phyloP scores from a whole-genome alignment of 2,113 vertebrate species.

The Lipotes vexillifer region DNA sequence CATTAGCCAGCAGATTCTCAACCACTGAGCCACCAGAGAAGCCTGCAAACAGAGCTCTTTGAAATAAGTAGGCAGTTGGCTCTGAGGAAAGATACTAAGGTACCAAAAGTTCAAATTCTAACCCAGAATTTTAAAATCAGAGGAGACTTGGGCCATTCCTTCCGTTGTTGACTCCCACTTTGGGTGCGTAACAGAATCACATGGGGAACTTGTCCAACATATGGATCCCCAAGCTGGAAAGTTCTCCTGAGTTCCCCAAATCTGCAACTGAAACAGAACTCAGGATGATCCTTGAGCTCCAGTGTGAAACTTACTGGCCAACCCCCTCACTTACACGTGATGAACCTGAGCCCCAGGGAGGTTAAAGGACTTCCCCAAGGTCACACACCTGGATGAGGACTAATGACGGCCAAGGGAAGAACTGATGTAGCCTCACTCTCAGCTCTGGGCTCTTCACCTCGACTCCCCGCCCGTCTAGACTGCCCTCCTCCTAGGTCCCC shows the following conservation, averaged over 20 bases:
- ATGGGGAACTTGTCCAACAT: neutral
- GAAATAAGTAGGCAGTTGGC: neutral
- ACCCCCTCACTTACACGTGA: neutral
- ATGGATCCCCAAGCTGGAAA: neutral
- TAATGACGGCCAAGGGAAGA: neutral
- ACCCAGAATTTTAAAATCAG: neutral
- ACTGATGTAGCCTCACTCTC: neutral
- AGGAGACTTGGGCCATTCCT: neutral
- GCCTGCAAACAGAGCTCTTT: neutral
- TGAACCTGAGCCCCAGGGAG: neutral
- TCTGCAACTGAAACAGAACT: neutral
- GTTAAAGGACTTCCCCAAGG: neutral
- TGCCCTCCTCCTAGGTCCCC: neutral
- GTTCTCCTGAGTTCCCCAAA: neutral
- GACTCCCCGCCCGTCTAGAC: neutral
- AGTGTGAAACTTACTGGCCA: neutral
- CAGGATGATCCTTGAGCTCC: neutral
- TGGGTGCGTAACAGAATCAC: neutral
- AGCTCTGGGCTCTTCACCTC: neutral
- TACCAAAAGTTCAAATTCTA: neutral
- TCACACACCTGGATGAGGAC: neutral
- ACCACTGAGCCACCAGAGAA: no score
- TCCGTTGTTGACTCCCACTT: neutral
- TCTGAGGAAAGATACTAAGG: neutral
- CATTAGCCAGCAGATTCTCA: no score